phyloP scores from a whole-genome alignment of 2,113 vertebrate species.

The Anoplopoma fimbria region DNA sequence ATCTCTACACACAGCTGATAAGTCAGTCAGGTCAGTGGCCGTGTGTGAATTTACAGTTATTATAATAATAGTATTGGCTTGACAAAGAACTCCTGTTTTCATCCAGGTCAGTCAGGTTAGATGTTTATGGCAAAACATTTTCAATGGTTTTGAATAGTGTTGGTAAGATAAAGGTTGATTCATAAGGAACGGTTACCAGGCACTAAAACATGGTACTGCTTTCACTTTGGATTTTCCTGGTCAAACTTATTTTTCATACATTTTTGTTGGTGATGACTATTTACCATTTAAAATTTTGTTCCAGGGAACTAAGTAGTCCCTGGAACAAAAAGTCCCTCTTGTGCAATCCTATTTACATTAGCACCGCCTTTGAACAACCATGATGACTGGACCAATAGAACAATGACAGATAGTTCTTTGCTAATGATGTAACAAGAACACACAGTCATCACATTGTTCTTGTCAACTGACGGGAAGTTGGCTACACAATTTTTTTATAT shows the following conservation, averaged over 20 bases:
- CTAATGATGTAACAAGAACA: background rate
- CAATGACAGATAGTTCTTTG: background rate
- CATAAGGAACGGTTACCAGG: background rate
- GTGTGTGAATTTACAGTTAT: background rate
- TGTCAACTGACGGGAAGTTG: background rate
- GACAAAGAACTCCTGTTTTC: background rate
- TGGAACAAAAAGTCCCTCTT: background rate
- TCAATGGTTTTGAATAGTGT: background rate
- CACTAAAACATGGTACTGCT: background rate
- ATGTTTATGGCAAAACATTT: background rate
- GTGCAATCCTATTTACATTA: conserved; percentile 19
- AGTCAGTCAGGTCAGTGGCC: background rate
- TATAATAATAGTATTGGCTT: background rate
- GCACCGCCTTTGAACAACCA: background rate
- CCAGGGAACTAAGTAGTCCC: background rate
- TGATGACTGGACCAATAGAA: background rate
- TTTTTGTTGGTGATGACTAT: background rate
- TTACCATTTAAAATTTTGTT: too few relatives aligned
- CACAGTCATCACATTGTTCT: background rate
- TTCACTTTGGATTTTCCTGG: background rate
- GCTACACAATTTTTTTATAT: background rate
- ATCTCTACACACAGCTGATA: background rate
- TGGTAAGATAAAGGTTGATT: background rate
- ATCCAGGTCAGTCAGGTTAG: background rate
- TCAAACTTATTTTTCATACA: background rate